A percentile compares a stretch with the other conserved stretches of the same genome.
These are phyloP conservation scores for Halcyon malimbica DNA, from an alignment of 2,113 vertebrate genomes.

Conservation along the genomic window DNA sequence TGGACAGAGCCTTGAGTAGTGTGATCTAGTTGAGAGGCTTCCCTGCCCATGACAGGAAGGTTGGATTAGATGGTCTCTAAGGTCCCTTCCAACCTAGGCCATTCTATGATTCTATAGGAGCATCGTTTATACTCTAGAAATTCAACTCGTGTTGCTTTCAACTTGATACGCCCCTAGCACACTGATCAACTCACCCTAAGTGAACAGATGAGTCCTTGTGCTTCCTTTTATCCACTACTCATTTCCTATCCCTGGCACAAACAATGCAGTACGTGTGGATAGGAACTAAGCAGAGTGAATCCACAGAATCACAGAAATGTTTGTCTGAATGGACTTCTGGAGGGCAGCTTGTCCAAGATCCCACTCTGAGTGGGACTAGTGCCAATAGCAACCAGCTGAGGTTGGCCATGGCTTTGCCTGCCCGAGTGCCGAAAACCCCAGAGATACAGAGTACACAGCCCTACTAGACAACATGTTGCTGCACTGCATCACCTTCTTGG, in stretches of 20 bases:
- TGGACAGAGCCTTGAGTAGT: too few species aligned
- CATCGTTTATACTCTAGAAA: neutral
- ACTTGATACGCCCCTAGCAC: neutral
- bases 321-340: neutral
- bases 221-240: neutral
- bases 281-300: neutral
- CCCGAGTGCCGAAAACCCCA: neutral
- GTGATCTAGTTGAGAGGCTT: too few species aligned
- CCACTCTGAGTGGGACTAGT: accelerated
- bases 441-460: neutral
- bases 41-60: too few species aligned
- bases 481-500: neutral
- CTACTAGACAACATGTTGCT: neutral
- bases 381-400: neutral
- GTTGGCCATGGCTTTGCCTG: neutral
- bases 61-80: too few species aligned
- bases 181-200: neutral
- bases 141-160: neutral
- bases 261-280: neutral
- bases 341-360: neutral
- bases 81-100: too few species aligned
- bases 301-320: neutral
- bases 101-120: neutral
- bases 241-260: neutral
- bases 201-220: neutral